Percentiles rank a stretch among this genome's conserved stretches.
Conservation (phyloP, 1,140 invertebrate genomes). For the Temnothorax longispinosus region DNA sequence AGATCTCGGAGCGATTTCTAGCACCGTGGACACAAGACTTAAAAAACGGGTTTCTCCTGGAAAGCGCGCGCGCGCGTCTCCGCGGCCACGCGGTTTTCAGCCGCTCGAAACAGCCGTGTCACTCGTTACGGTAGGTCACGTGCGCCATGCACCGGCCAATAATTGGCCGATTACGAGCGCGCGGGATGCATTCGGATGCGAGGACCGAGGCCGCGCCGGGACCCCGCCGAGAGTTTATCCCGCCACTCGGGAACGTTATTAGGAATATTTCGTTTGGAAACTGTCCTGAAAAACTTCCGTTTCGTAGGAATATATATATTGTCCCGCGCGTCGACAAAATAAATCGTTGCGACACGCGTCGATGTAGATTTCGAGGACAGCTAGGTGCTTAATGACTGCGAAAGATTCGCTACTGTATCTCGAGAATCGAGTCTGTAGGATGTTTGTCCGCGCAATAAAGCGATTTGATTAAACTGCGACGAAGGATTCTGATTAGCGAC, state of each 20-base stretch:
- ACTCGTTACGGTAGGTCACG: slow-evolving; percentile 80
- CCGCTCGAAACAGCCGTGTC: slow-evolving; percentile 72
- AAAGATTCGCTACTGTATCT: slow-evolving; percentile 6
- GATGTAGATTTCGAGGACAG: not conserved
- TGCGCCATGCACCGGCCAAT: slow-evolving; percentile 74
- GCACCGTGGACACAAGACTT: no score
- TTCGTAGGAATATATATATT: not conserved
- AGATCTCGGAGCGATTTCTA: no score
- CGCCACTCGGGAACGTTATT: no score
- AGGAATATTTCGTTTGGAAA: not conserved
- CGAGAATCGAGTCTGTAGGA: not conserved
- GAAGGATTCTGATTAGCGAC: not conserved
- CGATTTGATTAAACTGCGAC: not conserved
- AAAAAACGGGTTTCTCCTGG: no score
- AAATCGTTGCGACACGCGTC: not conserved
- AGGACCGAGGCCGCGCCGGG: not conserved
- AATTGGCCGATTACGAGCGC: slow-evolving; percentile 74
- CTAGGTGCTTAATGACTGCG: not conserved
- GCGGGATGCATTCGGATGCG: slow-evolving; percentile 63
- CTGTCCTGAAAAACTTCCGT: not conserved
- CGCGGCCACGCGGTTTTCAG: slow-evolving; percentile 71
- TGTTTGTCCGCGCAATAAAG: not conserved
- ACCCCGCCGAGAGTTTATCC: not conserved
- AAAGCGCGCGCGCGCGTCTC: slow-evolving; percentile 40
- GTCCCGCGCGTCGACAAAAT: not conserved